phyloP scores from a whole-genome alignment of 1,140 invertebrate genomes.

The Neuroterus valhalla region DNA sequence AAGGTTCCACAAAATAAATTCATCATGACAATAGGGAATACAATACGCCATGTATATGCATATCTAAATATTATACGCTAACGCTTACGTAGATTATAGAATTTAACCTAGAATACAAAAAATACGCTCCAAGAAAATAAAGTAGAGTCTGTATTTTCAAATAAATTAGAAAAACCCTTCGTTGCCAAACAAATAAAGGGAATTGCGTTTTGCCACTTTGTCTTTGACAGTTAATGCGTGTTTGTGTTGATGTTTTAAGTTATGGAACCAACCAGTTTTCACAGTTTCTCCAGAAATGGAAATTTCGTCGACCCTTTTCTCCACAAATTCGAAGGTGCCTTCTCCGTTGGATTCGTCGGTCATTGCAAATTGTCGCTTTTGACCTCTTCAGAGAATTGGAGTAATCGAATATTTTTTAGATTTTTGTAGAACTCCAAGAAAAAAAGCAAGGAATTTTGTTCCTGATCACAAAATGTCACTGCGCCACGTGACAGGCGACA shows the following conservation, averaged over 20 bases:
- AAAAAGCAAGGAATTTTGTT: conserved; percentile 5
- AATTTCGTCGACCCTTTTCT: conserved; percentile 66
- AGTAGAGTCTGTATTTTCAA: too few relatives aligned
- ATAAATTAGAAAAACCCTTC: not conserved
- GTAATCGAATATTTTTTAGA: not conserved
- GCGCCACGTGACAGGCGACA: not conserved
- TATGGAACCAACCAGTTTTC: conserved; percentile 60
- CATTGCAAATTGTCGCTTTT: conserved; percentile 50
- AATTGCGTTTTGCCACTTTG: too few relatives aligned
- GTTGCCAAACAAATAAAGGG: not conserved
- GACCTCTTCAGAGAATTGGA: not conserved
- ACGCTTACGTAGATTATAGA: too few relatives aligned
- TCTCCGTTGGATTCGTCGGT: conserved; percentile 76
- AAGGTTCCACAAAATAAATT: too few relatives aligned
- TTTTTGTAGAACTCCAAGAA: not conserved
- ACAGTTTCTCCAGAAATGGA: conserved; percentile 57
- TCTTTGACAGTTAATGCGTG: not conserved
- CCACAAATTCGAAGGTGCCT: conserved; percentile 76
- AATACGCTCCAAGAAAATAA: too few relatives aligned
- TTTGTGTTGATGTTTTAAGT: conserved; percentile 13
- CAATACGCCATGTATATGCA: too few relatives aligned
- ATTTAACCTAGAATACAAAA: too few relatives aligned
- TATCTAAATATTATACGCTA: too few relatives aligned
- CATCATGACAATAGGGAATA: too few relatives aligned
- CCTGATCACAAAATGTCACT: conserved; percentile 12